These are phyloP conservation scores for Pangasius larnaudii DNA, from an alignment of 2,797 vertebrate species.

Conservation along the genomic window DNA sequence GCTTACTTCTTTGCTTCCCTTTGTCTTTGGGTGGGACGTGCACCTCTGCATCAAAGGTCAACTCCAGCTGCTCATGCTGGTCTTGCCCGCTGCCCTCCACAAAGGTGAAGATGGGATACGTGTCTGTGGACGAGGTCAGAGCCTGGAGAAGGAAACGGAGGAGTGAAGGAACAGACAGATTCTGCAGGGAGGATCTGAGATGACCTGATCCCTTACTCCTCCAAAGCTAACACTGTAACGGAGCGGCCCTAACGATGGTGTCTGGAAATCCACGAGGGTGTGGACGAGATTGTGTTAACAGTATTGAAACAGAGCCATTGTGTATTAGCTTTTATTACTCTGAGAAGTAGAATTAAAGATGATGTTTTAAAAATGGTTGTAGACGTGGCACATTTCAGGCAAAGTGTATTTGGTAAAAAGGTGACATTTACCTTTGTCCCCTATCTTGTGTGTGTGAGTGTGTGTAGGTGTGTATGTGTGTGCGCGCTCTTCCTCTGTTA, in stretches of 20 bases:
- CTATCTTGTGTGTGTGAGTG: neutral
- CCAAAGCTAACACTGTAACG: neutral
- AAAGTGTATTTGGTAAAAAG: neutral
- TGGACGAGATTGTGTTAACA: neutral
- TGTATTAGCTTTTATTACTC: neutral
- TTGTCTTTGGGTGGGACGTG: slow-evolving; percentile 62
- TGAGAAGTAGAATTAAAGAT: neutral
- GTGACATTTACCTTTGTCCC: neutral
- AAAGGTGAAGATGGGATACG: slow-evolving; percentile 88
- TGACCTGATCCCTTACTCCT: neutral
- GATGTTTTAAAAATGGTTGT: neutral
- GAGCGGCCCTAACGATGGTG: neutral
- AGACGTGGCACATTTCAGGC: neutral
- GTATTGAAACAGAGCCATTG: neutral
- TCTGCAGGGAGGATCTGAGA: neutral
- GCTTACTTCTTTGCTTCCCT: slow-evolving; percentile 61
- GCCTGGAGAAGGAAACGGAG: slow-evolving; percentile 66
- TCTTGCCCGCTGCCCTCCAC: slow-evolving; percentile 77
- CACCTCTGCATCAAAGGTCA: slow-evolving; percentile 60
- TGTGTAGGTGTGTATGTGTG: neutral
- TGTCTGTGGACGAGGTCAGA: slow-evolving; percentile 76
- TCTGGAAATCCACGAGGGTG: neutral
- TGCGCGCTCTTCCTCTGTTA: slow-evolving; percentile 56
- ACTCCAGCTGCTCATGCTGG: slow-evolving; percentile 65
- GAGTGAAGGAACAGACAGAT: neutral